A percentile compares a stretch with the other conserved stretches of the same genome.
These are phyloP conservation scores for Gymnocephalus cernua DNA, from an alignment of 2,113 vertebrate species.

Conservation along the genomic window DNA sequence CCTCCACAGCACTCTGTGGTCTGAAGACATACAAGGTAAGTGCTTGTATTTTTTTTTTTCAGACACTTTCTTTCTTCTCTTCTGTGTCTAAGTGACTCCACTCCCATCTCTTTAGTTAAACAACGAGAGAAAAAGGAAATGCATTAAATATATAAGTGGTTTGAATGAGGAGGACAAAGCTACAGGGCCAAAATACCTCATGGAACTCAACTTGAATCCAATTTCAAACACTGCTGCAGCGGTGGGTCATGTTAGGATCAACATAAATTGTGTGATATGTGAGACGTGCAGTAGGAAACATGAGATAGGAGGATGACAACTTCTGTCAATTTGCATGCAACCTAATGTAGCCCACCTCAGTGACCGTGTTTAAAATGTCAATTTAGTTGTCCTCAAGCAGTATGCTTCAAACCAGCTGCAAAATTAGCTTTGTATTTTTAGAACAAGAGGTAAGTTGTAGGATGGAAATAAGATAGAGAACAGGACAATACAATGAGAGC, in stretches of 20 bases:
- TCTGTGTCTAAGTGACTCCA: background rate
- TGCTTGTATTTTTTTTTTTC: slow-evolving; percentile 55
- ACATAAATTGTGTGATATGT: too few species aligned
- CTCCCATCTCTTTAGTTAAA: background rate
- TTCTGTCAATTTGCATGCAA: background rate
- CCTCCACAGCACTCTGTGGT: slow-evolving; percentile 96
- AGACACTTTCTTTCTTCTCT: background rate
- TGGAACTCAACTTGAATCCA: background rate
- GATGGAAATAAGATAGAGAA: background rate
- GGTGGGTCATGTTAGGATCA: background rate
- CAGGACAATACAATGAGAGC: background rate
- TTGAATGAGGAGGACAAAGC: background rate
- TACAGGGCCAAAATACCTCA: slow-evolving; percentile 1
- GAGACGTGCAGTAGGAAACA: too few species aligned
- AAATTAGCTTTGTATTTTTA: background rate
- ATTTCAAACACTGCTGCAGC: background rate
- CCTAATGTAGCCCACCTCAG: background rate
- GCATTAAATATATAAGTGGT: background rate
- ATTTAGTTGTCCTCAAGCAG: background rate
- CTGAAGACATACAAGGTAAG: slow-evolving; percentile 94
- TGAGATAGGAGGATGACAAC: background rate
- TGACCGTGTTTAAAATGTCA: background rate
- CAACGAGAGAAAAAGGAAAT: background rate
- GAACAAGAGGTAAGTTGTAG: slow-evolving; percentile 63
- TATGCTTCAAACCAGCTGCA: background rate